Base-by-base conservation (phyloP, 1,140 invertebrate species). In the Penaeus indicus region DNA sequence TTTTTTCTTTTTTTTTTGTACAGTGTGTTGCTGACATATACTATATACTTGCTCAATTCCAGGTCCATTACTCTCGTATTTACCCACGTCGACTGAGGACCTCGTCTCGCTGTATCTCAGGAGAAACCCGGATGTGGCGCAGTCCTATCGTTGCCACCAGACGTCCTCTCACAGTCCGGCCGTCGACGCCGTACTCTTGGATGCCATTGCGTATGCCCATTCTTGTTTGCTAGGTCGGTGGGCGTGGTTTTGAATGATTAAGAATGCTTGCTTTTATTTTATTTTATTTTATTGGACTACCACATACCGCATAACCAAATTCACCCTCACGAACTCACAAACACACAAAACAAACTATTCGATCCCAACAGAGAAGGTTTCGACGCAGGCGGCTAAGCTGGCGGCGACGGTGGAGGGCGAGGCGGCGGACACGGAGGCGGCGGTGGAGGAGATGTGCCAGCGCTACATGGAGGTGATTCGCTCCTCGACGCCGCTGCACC, bases 141-240 rank as follows among this genome's bases (percentile, higher is more conserved):
- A 16, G 25, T 42, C 10, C 22, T 62, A 27, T 62, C n/a, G 25
- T 11, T 47, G 47, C 27, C 75, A 78, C 19, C 75, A 21, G 47
- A 78, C 75, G 16, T 19, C 38, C 61, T 25, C 61, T 3, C 25
- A 87, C 3, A 82, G 77, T 22, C 84, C 63, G 0, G 84, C 84
- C 5, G 63, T 87, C n/a, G 85, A 87, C 47, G 77, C 78, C 8
- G 78, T 87, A 19, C 62, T 87, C n/a, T 16, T 80, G 63, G 85
- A 87, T 13, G 85, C 85, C 13, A 60, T 87, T 10, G 42, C 79
- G 8, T 87, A 87, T 25, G 79, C 85, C n/a, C 85, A 87, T 67
- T 42, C 21, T 38, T 87, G 63, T n/a, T 47, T 87, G 10, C 19
- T 87, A 38, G 79, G 85, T 87, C 25, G 72, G 85, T 63, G 63